Evolutionary conservation across 2,888 invertebrate genomes (phyloP), one percentile per base, ranked within the genome.

Genomic region (Polia nebulosa): DNA sequence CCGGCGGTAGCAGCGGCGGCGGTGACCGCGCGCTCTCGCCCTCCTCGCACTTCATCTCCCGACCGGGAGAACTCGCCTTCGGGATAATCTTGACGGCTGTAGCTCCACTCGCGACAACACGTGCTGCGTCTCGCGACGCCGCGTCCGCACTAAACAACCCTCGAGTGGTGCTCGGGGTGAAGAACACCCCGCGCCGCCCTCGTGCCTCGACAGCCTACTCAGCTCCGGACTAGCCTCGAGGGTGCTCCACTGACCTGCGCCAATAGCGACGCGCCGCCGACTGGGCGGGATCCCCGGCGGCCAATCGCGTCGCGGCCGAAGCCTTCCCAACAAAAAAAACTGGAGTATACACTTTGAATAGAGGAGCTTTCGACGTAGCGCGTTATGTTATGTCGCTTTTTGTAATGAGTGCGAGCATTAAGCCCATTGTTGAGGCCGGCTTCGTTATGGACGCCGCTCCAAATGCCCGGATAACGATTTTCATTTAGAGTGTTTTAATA

Each of bases 321-420:
- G 91, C 94, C 93, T 93, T 93, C 93, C 93, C 92, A 90, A 89
- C 91, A 86, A 92, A 95, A 92, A 92, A 95, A 94, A 93, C 91
- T 94, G 91, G 93, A 94, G 95, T 95, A 95, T 95, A 95, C 95
- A 91, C 94, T 94, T 91, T 94, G 93, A 94, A 95, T 93, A 94
- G 92, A 94, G 93, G 89, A 95, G 94, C 95, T 95, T 95, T 95
- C 93, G 92, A 94, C 92, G 94, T 89, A 91, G 93, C 93, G 91
- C 92, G 95, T 94, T 95, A 94, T 93, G 94, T 95, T 95, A 94
- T 94, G 94, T 94, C 93, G 95, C 94, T 95, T 95, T 94, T 95
- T 95, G 95, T 95, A 95, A 95, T 95, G 94, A 95, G 95, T 94
- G 92, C 92, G 93, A 92, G 94, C 94, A 94, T 93, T 95, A 95